A percentile compares a stretch with the other conserved stretches of the same genome.
Conservation (phyloP, 2,797 vertebrate genomes). For the Phylloscopus collybita region DNA sequence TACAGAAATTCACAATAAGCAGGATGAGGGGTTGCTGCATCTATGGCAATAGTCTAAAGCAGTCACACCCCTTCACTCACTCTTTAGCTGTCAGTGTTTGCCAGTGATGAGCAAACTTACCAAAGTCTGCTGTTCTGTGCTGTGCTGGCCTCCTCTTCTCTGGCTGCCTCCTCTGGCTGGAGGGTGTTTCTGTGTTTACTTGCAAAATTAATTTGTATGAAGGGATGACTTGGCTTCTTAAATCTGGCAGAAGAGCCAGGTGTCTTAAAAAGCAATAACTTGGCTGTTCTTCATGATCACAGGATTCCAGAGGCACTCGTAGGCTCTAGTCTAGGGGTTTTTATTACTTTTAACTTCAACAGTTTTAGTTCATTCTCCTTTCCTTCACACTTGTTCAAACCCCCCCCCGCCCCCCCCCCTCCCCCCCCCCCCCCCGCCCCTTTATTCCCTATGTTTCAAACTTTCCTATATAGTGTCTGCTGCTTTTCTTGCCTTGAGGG, state of each 20-base stretch:
- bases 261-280: not conserved
- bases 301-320: not conserved
- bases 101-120: not conserved
- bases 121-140: not conserved
- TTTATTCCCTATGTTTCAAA: not conserved
- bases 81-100: not conserved
- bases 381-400: not conserved
- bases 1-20: not conserved
- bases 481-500: not conserved
- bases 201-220: not conserved
- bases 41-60: not conserved
- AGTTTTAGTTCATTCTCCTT: not conserved
- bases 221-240: not conserved
- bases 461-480: not conserved
- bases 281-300: not conserved
- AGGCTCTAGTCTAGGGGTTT: not conserved
- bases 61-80: not conserved
- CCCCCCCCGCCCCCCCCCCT: too few species aligned
- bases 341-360: not conserved
- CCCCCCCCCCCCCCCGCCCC: too few species aligned
- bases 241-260: not conserved
- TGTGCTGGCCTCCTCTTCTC: not conserved
- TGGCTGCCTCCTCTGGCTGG: not conserved
- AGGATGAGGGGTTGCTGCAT: not conserved
- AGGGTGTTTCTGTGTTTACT: not conserved